A percentile compares a stretch with the other conserved stretches of the same genome.
Evolutionary conservation across 1,140 invertebrate species (phyloP).

Genomic region (Drosophila pruinosa): DNA sequence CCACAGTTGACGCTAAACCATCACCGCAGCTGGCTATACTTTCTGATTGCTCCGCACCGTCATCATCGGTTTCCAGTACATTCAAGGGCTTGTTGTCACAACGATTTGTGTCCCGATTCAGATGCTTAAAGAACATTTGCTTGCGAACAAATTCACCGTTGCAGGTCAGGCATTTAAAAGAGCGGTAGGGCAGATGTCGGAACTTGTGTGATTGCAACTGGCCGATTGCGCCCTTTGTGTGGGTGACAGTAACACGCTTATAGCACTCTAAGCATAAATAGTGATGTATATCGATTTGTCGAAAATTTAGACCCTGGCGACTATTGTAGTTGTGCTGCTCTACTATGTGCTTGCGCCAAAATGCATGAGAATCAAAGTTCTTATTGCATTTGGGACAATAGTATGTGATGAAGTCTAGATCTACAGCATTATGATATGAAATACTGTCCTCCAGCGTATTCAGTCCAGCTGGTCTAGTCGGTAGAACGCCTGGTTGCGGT

Average conservation of each 20-base stretch:
- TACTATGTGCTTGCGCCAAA: conserved; percentile 79
- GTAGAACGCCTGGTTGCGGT: conserved; percentile 38
- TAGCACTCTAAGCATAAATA: conserved; percentile 78
- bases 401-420: conserved; percentile 74
- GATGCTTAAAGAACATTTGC: conserved; percentile 80
- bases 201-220: conserved; percentile 80
- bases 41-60: conserved; percentile 7
- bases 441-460: conserved; percentile 74
- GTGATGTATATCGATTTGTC: conserved; percentile 75
- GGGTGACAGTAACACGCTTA: conserved; percentile 76
- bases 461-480: conserved; percentile 56
- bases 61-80: conserved; percentile 4
- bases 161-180: conserved; percentile 73
- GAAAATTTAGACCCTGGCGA: conserved; percentile 71
- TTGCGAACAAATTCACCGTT: conserved; percentile 73
- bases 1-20: not conserved
- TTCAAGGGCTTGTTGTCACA: conserved; percentile 50
- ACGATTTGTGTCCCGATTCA: conserved; percentile 71
- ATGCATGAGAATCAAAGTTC: conserved; percentile 75
- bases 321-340: conserved; percentile 73
- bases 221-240: conserved; percentile 77
- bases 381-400: conserved; percentile 74
- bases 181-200: conserved; percentile 73
- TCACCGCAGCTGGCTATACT: not conserved
- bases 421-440: conserved; percentile 77